A percentile compares a stretch with the other conserved stretches of the same genome.
phyloP scores from a whole-genome alignment of 2,113 vertebrate species.

The Leucoraja erinaceus region DNA sequence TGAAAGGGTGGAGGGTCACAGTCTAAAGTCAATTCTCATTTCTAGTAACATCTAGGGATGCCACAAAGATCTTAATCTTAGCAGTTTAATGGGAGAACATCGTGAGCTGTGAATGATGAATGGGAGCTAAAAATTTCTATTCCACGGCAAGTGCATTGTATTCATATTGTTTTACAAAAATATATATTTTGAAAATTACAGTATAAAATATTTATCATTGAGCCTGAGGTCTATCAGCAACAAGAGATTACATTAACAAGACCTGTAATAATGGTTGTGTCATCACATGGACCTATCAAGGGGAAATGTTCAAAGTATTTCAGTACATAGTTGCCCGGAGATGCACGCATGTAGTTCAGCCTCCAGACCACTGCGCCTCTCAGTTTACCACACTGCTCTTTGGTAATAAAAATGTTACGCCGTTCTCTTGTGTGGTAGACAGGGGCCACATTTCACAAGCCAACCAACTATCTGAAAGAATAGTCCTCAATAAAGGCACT shows the following conservation, averaged over 20 bases:
- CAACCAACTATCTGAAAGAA: conserved; percentile 52
- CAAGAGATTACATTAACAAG: neutral
- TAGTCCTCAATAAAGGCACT: conserved; percentile 57
- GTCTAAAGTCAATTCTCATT: neutral
- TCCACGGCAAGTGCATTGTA: neutral
- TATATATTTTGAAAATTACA: neutral
- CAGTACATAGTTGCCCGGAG: neutral
- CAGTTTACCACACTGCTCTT: neutral
- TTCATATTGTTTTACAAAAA: neutral
- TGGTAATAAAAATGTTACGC: neutral
- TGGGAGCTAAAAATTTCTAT: neutral
- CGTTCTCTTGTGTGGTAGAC: conserved; percentile 41
- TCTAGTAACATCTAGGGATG: neutral
- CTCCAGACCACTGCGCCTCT: neutral
- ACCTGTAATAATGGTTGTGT: neutral
- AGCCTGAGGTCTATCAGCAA: neutral
- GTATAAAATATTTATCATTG: neutral
- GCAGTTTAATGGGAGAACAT: too few relatives aligned
- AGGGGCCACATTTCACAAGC: conserved; percentile 44
- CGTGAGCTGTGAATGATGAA: neutral
- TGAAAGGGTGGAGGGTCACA: neutral
- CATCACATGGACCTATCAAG: neutral
- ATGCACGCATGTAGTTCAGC: neutral
- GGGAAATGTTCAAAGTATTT: neutral
- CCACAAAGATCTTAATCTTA: neutral